Conservation (phyloP, 1,140 invertebrate species). For the Camponotus pennsylvanicus region DNA sequence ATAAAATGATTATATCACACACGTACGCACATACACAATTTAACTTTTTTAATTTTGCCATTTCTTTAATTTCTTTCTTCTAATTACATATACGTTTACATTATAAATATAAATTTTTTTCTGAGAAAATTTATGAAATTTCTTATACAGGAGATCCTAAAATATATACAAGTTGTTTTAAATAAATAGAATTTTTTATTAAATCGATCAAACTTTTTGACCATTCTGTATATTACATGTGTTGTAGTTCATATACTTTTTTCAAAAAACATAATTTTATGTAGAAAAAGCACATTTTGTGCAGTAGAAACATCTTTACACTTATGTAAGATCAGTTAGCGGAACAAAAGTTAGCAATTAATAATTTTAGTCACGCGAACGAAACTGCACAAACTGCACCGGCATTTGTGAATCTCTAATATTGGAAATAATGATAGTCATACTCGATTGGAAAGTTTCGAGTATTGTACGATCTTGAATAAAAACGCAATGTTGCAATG, state of each 20-base stretch:
- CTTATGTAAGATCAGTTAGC: not conserved
- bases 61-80: too few species aligned
- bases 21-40: too few species aligned
- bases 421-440: conserved; percentile 5
- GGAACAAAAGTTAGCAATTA: conserved; percentile 5
- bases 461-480: conserved; percentile 17
- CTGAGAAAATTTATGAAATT: not conserved
- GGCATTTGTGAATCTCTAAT: conserved; percentile 1
- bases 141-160: not conserved
- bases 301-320: not conserved
- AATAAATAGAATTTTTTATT: not conserved
- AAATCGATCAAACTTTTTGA: not conserved
- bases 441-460: conserved; percentile 26
- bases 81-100: too few species aligned
- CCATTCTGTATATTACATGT: too few species aligned
- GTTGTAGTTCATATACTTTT: not conserved
- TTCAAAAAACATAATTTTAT: not conserved
- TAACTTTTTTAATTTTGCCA: too few species aligned
- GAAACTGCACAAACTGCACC: conserved; percentile 11
- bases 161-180: not conserved
- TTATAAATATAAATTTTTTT: not conserved
- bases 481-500: not conserved
- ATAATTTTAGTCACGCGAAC: conserved; percentile 16
- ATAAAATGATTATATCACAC: too few species aligned
- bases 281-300: not conserved